Evolutionary conservation across 2,113 vertebrate species (phyloP), one percentile per base, ranked within the genome.

Genomic region (Thalassoma bifasciatum): DNA sequence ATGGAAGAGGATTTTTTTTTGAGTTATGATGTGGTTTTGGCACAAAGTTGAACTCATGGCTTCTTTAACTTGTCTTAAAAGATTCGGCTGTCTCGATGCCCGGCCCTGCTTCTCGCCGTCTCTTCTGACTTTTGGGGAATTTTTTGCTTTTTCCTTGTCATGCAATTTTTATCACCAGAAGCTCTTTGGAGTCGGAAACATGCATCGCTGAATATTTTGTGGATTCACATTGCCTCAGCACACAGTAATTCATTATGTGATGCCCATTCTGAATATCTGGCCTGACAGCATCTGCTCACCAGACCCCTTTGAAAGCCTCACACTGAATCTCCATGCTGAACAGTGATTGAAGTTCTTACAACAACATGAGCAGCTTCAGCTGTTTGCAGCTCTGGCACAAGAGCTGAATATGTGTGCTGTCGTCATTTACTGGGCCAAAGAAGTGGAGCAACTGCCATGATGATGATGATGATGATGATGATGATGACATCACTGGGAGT

Each of bases 401-500:
- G 36, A 72, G 37, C 53, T 63, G 59, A 23, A 61, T 38, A 0
- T 12, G 23, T 34, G 51, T 36, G 47, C 56, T 72, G 63, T 69
- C 21, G 47, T 76, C 70, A 73, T 75, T 79, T 57, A 60, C 52
- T 59, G 56, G 62, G 68, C 71, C 67, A 72, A 54, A 81, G 72
- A 86, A 82, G 53, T 72, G 75, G 61, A 83, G 81, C 65, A 78
- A 58, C 53, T 47, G 66, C 53, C 61, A 36, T 1, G 57, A 19
- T 66, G 72, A 66, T 30, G 77, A 57, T 40, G n/a, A n/a, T n/a
- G n/a, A n/a, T n/a, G n/a, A n/a, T n/a, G 84, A 71, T 40, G 47
- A 59, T 34, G 79, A 79, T 88, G 88, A 82, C 85, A 75, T 91
- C 90, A 88, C 53, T 58, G 0, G 2, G 23, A 51, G 72, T 26